Evolutionary conservation across 2,113 vertebrate species (phyloP).

Genomic region (Abramis brama): DNA sequence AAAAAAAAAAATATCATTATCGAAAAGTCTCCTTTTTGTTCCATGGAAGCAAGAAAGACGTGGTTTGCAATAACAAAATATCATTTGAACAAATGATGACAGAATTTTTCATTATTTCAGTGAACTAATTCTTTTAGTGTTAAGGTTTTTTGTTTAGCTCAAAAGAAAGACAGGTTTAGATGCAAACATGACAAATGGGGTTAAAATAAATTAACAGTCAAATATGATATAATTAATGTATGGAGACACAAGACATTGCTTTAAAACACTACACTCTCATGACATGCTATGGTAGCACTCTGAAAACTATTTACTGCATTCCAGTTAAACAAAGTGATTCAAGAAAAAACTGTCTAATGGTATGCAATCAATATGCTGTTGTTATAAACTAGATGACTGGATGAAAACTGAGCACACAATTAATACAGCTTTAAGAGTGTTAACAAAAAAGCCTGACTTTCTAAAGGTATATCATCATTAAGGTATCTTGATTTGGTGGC

Average conservation of each 20-base stretch:
- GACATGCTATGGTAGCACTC: slow-evolving; percentile 59
- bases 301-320: neutral
- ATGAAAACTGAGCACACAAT: neutral
- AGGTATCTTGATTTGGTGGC: neutral
- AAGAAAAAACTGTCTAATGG: neutral
- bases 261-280: slow-evolving; percentile 65
- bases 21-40: neutral
- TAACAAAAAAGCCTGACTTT: neutral
- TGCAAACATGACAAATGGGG: slow-evolving; percentile 69
- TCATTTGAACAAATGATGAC: neutral
- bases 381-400: slow-evolving; percentile 5
- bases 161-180: slow-evolving; percentile 66
- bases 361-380: neutral
- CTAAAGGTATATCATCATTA: neutral
- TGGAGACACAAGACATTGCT: slow-evolving; percentile 72
- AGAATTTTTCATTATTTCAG: slow-evolving; percentile 3
- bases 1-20: too few species aligned
- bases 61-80: neutral
- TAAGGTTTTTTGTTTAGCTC: slow-evolving; percentile 73
- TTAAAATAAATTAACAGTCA: slow-evolving; percentile 61
- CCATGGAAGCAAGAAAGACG: neutral
- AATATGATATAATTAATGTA: slow-evolving; percentile 73
- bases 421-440: neutral
- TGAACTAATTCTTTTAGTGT: slow-evolving; percentile 54
- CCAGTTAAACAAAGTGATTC: neutral